These are phyloP conservation scores for Helarctos malayanus DNA, from an alignment of 2,797 vertebrate species.

Conservation along the genomic window DNA sequence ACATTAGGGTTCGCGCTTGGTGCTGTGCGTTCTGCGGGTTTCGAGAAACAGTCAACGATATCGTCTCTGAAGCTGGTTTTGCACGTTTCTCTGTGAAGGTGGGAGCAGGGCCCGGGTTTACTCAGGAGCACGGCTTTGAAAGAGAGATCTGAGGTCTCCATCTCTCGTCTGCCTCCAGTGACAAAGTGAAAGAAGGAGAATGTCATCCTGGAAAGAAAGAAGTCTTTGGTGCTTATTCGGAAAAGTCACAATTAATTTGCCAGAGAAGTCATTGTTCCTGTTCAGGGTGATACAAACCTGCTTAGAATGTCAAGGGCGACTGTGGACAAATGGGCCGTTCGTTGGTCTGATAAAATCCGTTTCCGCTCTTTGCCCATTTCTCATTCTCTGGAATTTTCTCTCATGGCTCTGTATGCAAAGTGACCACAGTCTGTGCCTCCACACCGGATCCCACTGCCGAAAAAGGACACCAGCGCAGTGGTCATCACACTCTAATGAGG, in stretches of 20 bases:
- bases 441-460: neutral
- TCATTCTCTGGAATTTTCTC: neutral
- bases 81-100: neutral
- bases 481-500: neutral
- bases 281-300: neutral
- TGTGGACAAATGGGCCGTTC: neutral
- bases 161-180: neutral
- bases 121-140: neutral
- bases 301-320: neutral
- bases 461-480: neutral
- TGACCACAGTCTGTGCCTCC: neutral
- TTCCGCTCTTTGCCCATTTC: neutral
- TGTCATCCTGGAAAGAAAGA: neutral
- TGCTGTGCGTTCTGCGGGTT: neutral
- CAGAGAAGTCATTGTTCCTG: neutral
- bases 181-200: neutral
- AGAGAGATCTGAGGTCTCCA: neutral
- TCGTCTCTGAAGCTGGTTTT: neutral
- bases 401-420: neutral
- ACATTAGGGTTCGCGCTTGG: neutral
- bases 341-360: neutral
- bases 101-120: neutral
- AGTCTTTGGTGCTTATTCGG: neutral
- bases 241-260: neutral
- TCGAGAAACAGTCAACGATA: neutral